A percentile compares a stretch with the other conserved stretches of the same genome.
phyloP scores from a whole-genome alignment of 1,140 invertebrate species.

The Hyposmocoma kahamanoa region DNA sequence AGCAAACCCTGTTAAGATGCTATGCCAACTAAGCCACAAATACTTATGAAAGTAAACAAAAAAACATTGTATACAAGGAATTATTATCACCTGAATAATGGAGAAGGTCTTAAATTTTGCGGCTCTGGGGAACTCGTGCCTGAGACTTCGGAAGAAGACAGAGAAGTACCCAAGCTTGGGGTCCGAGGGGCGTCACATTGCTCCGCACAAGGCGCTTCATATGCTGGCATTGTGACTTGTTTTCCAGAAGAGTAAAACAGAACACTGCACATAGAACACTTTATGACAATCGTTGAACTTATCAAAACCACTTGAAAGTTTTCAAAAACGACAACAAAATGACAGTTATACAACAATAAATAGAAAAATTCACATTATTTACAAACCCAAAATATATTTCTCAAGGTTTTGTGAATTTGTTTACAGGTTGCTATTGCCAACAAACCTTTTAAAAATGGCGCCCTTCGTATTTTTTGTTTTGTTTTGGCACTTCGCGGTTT shows the following conservation, averaged over 20 bases:
- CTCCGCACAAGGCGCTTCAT: conserved; percentile 54
- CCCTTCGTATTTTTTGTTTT: too few species aligned
- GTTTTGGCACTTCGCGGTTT: too few species aligned
- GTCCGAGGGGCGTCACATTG: conserved; percentile 48
- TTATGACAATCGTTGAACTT: too few species aligned
- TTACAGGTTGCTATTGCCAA: conserved; percentile 5
- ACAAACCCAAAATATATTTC: background rate
- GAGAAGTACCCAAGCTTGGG: conserved; percentile 39
- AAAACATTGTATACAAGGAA: too few species aligned
- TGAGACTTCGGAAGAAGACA: conserved; percentile 60
- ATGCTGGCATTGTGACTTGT: conserved; percentile 36
- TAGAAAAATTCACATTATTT: background rate
- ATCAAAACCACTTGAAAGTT: too few species aligned
- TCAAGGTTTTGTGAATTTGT: too few species aligned
- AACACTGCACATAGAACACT: too few species aligned
- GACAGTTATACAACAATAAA: background rate
- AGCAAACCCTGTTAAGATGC: too few species aligned
- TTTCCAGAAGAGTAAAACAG: too few species aligned
- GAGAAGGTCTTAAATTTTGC: conserved; percentile 41
- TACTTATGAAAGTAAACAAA: too few species aligned
- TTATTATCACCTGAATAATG: conserved; percentile 61
- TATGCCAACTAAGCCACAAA: too few species aligned
- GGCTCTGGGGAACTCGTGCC: conserved; percentile 59
- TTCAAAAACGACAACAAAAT: background rate
- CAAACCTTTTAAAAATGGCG: too few species aligned